phyloP scores from a whole-genome alignment of 2,797 vertebrate genomes.

The Nannoperca obscura region DNA sequence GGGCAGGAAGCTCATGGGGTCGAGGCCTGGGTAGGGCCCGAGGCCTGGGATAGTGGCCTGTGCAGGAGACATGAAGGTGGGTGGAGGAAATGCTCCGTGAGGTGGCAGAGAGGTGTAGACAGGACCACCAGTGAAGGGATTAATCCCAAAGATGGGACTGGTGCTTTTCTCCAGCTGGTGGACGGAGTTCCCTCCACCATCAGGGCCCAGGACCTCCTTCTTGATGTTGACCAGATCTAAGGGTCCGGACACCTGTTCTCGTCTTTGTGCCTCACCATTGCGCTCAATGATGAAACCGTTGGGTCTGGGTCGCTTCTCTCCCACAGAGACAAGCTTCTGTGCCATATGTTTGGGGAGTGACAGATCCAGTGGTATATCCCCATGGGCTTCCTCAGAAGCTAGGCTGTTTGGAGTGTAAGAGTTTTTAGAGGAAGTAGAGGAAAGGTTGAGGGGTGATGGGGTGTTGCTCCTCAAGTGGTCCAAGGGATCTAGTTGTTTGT shows the following conservation, averaged over 20 bases:
- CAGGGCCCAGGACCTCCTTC: conserved; percentile 92
- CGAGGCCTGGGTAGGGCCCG: conserved; percentile 93
- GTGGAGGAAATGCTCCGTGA: conserved; percentile 94
- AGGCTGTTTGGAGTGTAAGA: conserved; percentile 98
- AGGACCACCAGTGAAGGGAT: conserved; percentile 92
- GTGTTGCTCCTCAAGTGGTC: conserved; percentile 95
- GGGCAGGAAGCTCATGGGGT: conserved; percentile 97
- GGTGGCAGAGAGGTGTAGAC: conserved; percentile 93
- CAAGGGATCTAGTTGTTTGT: conserved; percentile 85
- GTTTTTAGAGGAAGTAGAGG: conserved; percentile 96
- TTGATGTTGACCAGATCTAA: conserved; percentile 94
- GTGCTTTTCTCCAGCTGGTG: conserved; percentile 91
- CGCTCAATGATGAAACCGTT: conserved; percentile 89
- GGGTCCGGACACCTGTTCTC: conserved; percentile 89
- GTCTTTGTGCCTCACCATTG: conserved; percentile 85
- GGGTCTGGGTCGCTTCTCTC: conserved; percentile 89
- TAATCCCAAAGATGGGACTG: conserved; percentile 94
- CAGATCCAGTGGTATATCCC: conserved; percentile 94
- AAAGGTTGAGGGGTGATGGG: conserved; percentile 96
- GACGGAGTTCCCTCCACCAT: conserved; percentile 67
- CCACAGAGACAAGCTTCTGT: conserved; percentile 87
- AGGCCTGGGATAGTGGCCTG: conserved; percentile 94
- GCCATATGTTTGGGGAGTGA: conserved; percentile 96
- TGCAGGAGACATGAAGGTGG: conserved; percentile 93
- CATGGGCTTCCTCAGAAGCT: conserved; percentile 92